These are phyloP conservation scores for Beaufortia kweichowensis DNA, from an alignment of 2,113 vertebrate species.

Conservation along the genomic window DNA sequence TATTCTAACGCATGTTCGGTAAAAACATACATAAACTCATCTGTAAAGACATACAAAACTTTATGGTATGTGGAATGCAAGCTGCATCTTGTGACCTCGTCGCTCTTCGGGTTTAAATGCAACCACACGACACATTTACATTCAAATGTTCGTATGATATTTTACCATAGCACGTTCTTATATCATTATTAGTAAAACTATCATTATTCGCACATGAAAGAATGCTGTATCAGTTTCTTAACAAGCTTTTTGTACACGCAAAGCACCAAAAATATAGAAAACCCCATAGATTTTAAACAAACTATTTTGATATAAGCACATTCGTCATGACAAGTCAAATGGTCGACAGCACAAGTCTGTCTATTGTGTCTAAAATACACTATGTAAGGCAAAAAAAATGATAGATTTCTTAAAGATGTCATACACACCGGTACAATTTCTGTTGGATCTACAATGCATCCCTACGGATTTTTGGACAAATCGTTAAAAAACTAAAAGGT, in stretches of 20 bases:
- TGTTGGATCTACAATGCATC: slow-evolving; percentile 11
- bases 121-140: slow-evolving; percentile 18
- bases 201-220: slow-evolving; percentile 1
- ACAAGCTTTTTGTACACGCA: background rate
- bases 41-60: no score
- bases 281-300: background rate
- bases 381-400: background rate
- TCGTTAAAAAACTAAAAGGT: slow-evolving; percentile 16
- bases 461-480: slow-evolving; percentile 9
- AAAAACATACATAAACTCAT: no score
- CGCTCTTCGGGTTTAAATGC: background rate
- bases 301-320: background rate
- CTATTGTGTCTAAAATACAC: background rate
- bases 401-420: background rate
- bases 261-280: slow-evolving; percentile 7
- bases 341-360: background rate
- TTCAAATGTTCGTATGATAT: slow-evolving; percentile 21
- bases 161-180: background rate
- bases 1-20: background rate
- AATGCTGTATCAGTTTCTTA: background rate
- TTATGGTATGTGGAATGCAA: background rate
- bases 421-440: background rate
- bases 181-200: slow-evolving; percentile 2
- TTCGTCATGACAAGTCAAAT: background rate
- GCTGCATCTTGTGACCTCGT: background rate